Evolutionary conservation across 1,140 invertebrate species (phyloP).

Genomic region (Drosophila mauritiana): DNA sequence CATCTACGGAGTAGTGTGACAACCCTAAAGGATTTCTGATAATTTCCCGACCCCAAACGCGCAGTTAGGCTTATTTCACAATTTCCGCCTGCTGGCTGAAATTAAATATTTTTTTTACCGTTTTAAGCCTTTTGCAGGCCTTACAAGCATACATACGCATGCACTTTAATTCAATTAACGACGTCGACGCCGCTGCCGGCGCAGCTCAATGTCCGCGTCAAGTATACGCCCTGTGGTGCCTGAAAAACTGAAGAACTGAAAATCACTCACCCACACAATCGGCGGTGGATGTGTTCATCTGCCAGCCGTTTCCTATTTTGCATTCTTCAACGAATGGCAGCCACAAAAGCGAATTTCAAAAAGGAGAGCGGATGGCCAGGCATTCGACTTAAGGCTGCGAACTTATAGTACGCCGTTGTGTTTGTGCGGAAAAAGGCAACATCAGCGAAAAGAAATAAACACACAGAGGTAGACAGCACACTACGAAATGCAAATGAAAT

Average conservation of each 20-base stretch:
- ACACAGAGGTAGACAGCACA: slow-evolving; percentile 69
- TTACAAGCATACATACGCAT: slow-evolving; percentile 34
- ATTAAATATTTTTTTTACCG: slow-evolving; percentile 11
- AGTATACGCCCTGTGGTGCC: slow-evolving; percentile 75
- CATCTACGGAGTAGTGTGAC: too few species aligned
- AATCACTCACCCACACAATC: slow-evolving; percentile 23
- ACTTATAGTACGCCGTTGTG: slow-evolving; percentile 5
- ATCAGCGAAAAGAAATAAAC: slow-evolving; percentile 62
- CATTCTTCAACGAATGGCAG: slow-evolving; percentile 58
- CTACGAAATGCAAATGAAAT: slow-evolving; percentile 80
- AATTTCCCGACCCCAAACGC: slow-evolving; percentile 7
- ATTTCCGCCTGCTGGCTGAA: slow-evolving; percentile 43
- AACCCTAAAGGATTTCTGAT: slow-evolving; percentile 12
- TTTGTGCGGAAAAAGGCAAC: slow-evolving; percentile 62
- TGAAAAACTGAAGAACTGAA: slow-evolving; percentile 38
- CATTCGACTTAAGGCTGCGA: slow-evolving; percentile 67
- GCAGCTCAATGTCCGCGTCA: slow-evolving; percentile 72
- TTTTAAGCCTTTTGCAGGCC: slow-evolving; percentile 48
- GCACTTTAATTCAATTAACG: slow-evolving; percentile 80
- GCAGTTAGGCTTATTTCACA: slow-evolving; percentile 43
- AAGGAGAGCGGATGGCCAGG: slow-evolving; percentile 45
- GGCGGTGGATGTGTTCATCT: slow-evolving; percentile 6
- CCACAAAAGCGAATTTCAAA: slow-evolving; percentile 26
- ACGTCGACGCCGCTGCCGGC: slow-evolving; percentile 51
- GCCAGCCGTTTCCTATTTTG: slow-evolving; percentile 72